Evolutionary conservation across 37 sponge, comb jelly and placozoan species (phyloP).

Genomic region (Lycopodina hypogea): DNA sequence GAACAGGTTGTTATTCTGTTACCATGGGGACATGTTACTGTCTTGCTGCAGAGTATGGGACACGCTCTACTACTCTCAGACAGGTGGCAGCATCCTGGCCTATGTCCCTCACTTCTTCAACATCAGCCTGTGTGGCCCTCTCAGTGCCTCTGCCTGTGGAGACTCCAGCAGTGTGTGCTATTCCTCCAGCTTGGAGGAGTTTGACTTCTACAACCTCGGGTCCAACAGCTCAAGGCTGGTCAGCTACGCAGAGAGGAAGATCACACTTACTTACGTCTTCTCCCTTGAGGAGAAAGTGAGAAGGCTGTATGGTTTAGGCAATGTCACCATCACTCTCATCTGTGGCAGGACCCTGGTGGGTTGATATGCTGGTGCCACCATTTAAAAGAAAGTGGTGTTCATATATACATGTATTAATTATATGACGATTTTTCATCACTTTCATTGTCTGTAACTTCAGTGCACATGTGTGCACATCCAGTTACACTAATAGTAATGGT

Average conservation of each 20-base stretch:
- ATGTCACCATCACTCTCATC: constrained; percentile 54
- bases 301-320: constrained; percentile 22
- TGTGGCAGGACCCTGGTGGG: constrained; percentile 65
- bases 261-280: constrained; percentile 24
- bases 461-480: no score
- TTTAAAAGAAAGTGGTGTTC: not conserved
- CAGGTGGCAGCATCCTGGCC: constrained; percentile 16
- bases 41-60: constrained; percentile 41
- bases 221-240: constrained; percentile 4
- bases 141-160: not conserved
- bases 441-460: no score
- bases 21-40: not conserved
- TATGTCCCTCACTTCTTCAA: constrained; percentile 58
- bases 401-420: no score
- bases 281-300: not conserved
- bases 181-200: constrained; percentile 17
- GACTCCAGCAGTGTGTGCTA: constrained; percentile 44
- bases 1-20: no score
- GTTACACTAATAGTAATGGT: no score
- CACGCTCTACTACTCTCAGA: constrained; percentile 21
- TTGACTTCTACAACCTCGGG: constrained; percentile 35
- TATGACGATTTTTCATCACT: no score
- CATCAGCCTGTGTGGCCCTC: constrained; percentile 50
- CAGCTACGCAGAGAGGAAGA: constrained; percentile 1
- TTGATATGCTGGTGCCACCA: constrained; percentile 1